Percentiles rank a stretch among this genome's conserved stretches.
phyloP scores from a whole-genome alignment of 2,888 invertebrate species.

The Halictus quadricinctus region DNA sequence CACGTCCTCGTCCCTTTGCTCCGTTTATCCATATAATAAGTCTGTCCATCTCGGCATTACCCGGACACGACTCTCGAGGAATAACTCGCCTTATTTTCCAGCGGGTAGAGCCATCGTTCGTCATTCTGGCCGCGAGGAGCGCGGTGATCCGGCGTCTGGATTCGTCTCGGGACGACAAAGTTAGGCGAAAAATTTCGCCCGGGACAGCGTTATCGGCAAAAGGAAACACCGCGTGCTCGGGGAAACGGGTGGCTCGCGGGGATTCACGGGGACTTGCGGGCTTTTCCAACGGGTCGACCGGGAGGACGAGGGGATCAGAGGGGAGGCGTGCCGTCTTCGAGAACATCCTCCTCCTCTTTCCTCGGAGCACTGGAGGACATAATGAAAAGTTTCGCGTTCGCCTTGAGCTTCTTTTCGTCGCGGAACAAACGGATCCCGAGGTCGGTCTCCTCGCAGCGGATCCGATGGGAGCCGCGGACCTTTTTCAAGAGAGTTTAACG shows the following conservation, averaged over 20 bases:
- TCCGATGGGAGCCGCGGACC: slow-evolving; percentile 13
- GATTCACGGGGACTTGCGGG: not conserved
- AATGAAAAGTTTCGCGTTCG: slow-evolving; percentile 25
- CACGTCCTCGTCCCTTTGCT: not conserved
- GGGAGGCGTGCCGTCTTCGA: not conserved
- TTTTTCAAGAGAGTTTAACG: slow-evolving; percentile 22
- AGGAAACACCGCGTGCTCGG: slow-evolving; percentile 1
- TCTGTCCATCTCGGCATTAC: not conserved
- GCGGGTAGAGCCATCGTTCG: not conserved
- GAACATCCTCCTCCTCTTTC: not conserved
- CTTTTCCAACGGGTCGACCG: not conserved
- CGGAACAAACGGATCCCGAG: slow-evolving; percentile 1
- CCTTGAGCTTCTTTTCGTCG: slow-evolving; percentile 11
- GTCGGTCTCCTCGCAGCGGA: not conserved
- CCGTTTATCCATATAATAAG: slow-evolving; percentile 1
- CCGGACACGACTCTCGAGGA: not conserved
- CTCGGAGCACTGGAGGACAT: slow-evolving; percentile 10
- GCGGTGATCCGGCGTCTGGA: not conserved
- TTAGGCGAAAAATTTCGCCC: not conserved
- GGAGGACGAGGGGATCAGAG: not conserved
- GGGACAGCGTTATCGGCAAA: slow-evolving; percentile 1
- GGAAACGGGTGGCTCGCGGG: not conserved
- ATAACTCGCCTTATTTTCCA: not conserved
- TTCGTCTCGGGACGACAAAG: not conserved
- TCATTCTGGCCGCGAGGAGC: not conserved